Percentiles rank a stretch among this genome's conserved stretches.
phyloP scores from a whole-genome alignment of 1,140 invertebrate species.

The Proctacanthus coquilletti region DNA sequence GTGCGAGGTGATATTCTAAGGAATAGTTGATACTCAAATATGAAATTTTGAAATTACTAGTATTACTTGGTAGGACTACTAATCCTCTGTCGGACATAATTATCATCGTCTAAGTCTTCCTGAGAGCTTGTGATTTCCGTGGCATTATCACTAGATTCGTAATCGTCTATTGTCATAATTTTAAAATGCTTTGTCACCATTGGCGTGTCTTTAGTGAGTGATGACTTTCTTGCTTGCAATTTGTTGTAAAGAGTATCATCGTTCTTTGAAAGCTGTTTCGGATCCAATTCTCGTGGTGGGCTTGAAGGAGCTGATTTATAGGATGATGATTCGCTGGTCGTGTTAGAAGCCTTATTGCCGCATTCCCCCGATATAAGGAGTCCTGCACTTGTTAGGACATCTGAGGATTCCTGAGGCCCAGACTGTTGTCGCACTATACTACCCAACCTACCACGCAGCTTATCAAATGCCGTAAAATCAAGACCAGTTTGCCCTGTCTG shows the following conservation, averaged over 20 bases:
- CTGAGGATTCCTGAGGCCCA: conserved; percentile 16
- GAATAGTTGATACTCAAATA: neutral
- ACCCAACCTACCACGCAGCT: conserved; percentile 39
- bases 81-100: conserved; percentile 14
- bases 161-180: conserved; percentile 21
- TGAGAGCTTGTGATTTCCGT: conserved; percentile 18
- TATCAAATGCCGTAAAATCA: conserved; percentile 40
- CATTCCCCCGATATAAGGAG: conserved; percentile 34
- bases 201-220: neutral
- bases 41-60: neutral
- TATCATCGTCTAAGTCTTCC: conserved; percentile 27
- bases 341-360: conserved; percentile 4
- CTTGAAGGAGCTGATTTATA: no score
- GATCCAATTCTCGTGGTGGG: conserved; percentile 2
- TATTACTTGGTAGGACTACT: conserved; percentile 31
- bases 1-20: conserved; percentile 50
- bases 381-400: conserved; percentile 42
- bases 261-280: neutral
- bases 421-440: conserved; percentile 47
- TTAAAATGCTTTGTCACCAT: conserved; percentile 23
- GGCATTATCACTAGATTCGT: conserved; percentile 12
- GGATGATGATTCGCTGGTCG: conserved; percentile 6
- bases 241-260: conserved; percentile 1
- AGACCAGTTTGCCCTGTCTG: conserved; percentile 12
- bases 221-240: neutral